These are phyloP conservation scores for Nebria salina DNA, from an alignment of 2,888 invertebrate genomes.

Conservation along the genomic window DNA sequence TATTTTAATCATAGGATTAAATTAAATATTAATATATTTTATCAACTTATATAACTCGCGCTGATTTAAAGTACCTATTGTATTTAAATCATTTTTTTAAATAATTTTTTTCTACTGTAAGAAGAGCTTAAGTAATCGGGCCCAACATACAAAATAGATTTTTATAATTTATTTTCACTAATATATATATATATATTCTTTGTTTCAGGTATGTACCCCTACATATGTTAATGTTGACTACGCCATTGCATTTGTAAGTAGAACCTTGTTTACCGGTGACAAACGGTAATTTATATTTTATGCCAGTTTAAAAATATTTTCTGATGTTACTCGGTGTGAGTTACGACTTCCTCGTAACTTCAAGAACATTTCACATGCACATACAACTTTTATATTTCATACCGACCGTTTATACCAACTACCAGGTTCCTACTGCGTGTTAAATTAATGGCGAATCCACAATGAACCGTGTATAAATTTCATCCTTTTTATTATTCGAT, in stretches of 20 bases:
- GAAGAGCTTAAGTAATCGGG: too few relatives aligned
- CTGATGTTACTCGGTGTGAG: conserved; percentile 15
- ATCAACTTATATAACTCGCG: too few relatives aligned
- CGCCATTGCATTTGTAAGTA: conserved; percentile 7
- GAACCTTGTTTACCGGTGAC: conserved; percentile 21
- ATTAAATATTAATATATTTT: too few relatives aligned
- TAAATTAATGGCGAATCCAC: conserved; percentile 17
- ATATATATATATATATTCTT: background rate
- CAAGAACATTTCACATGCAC: background rate
- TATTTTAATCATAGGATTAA: too few relatives aligned
- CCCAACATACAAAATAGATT: too few relatives aligned
- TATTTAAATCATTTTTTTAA: too few relatives aligned
- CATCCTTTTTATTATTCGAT: background rate
- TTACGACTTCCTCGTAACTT: conserved; percentile 19
- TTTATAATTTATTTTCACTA: too few relatives aligned
- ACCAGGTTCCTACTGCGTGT: background rate
- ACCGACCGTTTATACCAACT: conserved; percentile 10
- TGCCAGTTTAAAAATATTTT: conserved; percentile 23
- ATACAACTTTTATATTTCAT: conserved; percentile 3
- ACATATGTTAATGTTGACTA: background rate
- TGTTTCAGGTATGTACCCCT: conserved; percentile 15
- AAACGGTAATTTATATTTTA: conserved; percentile 26
- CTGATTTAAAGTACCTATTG: too few relatives aligned
- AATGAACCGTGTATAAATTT: conserved; percentile 6
- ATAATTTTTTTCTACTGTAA: too few relatives aligned